Conservation (phyloP, 35 echinoderm and acorn worm species). For the Stichopus chloronotus region DNA sequence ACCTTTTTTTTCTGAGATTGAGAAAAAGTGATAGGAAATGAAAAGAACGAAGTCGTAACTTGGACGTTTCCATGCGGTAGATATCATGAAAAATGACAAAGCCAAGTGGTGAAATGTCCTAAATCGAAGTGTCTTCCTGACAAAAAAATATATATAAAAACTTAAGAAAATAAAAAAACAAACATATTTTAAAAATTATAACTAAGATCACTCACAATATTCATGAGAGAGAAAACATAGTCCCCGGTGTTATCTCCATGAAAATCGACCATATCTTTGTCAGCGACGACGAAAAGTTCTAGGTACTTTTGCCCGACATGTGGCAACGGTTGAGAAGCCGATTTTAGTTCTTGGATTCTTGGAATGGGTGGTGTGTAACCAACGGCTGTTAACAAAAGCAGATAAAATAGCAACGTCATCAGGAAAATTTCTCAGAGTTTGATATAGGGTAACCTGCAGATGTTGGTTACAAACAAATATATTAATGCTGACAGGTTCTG, state of each 20-base stretch:
- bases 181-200: not conserved
- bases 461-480: too few relatives aligned
- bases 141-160: not conserved
- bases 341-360: not conserved
- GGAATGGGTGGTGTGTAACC: not conserved
- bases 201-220: constrained; percentile 62
- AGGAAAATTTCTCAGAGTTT: constrained; percentile 13
- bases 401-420: not conserved
- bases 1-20: too few relatives aligned
- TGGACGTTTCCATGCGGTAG: too few relatives aligned
- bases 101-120: too few relatives aligned
- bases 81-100: too few relatives aligned
- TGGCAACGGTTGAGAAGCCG: constrained; percentile 4
- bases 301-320: constrained; percentile 63
- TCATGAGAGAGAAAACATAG: constrained; percentile 64
- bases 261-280: constrained; percentile 72
- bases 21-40: too few relatives aligned
- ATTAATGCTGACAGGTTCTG: too few relatives aligned
- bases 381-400: constrained; percentile 22
- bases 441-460: not conserved
- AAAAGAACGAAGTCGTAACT: too few relatives aligned
- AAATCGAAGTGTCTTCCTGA: too few relatives aligned
- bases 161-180: not conserved
- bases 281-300: constrained; percentile 65
- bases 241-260: constrained; percentile 50